Conservation (phyloP, 2,113 vertebrate genomes). For the Gavialis gangeticus region DNA sequence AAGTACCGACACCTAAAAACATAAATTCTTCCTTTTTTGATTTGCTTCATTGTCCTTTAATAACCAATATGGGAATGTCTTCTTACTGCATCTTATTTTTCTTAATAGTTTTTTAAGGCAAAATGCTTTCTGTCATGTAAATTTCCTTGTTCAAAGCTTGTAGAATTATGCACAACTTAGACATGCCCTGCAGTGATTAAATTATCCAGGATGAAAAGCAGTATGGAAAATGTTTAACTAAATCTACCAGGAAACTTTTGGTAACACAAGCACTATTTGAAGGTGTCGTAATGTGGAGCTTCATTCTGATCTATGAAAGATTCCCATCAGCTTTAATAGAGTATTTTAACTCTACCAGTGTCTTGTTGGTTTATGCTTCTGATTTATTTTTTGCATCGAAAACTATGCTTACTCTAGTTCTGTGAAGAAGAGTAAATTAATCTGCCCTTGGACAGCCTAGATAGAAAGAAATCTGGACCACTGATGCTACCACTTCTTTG, state of each 20-base stretch:
- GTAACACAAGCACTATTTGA: not conserved
- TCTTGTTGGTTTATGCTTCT: not conserved
- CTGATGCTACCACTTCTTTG: fast-evolving
- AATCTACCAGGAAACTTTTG: not conserved
- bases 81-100: conserved; percentile 49
- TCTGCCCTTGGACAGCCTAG: not conserved
- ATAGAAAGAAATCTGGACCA: not conserved
- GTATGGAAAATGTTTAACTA: not conserved
- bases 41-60: conserved; percentile 67
- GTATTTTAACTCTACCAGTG: not conserved
- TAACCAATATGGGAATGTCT: conserved; percentile 44
- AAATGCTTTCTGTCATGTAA: conserved; percentile 54
- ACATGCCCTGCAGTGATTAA: conserved; percentile 2
- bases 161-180: conserved; percentile 35
- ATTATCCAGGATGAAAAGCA: conserved; percentile 2
- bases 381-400: not conserved
- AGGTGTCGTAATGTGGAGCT: not conserved
- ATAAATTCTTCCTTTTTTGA: conserved; percentile 63
- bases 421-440: not conserved
- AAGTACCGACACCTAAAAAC: conserved; percentile 33
- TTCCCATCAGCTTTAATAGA: not conserved
- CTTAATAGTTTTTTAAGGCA: conserved; percentile 25
- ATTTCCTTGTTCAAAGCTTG: conserved; percentile 38
- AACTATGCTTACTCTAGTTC: not conserved
- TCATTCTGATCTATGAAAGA: not conserved